Evolutionary conservation across 1,140 invertebrate genomes (phyloP).

Genomic region (Cydia fagiglandana): DNA sequence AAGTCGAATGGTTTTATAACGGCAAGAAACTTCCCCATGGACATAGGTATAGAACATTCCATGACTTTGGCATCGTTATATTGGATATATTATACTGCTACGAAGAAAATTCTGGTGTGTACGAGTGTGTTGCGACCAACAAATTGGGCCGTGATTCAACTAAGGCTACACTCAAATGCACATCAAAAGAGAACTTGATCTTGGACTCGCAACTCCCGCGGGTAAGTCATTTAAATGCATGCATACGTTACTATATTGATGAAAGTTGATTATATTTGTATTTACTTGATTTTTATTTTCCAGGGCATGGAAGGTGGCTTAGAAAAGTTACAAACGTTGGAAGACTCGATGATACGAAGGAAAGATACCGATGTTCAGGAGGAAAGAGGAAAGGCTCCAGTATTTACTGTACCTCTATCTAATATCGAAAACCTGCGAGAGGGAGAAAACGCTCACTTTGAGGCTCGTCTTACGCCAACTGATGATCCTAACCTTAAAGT

Average conservation of each 20-base stretch:
- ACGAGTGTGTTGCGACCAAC: constrained; percentile 95
- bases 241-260: background rate
- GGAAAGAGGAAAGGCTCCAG: constrained; percentile 89
- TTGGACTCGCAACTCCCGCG: constrained; percentile 96
- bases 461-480: constrained; percentile 93
- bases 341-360: constrained; percentile 89
- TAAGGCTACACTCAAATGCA: constrained; percentile 90
- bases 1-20: constrained; percentile 97
- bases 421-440: constrained; percentile 92
- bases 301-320: constrained; percentile 95
- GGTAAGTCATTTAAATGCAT: constrained; percentile 67
- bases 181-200: constrained; percentile 94
- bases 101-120: constrained; percentile 96
- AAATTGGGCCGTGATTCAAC: constrained; percentile 94
- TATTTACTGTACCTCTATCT: constrained; percentile 93
- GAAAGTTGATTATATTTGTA: constrained; percentile 7
- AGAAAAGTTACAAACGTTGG: constrained; percentile 94
- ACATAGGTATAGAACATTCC: constrained; percentile 96
- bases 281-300: constrained; percentile 45
- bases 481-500: constrained; percentile 96
- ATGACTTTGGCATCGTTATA: constrained; percentile 98
- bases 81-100: constrained; percentile 98
- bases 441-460: constrained; percentile 96
- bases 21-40: constrained; percentile 95
- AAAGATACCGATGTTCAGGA: constrained; percentile 86